Evolutionary conservation across 2,113 vertebrate species (phyloP), one percentile per base, ranked within the genome.

Genomic region (Dolichallabes microphthalmus): DNA sequence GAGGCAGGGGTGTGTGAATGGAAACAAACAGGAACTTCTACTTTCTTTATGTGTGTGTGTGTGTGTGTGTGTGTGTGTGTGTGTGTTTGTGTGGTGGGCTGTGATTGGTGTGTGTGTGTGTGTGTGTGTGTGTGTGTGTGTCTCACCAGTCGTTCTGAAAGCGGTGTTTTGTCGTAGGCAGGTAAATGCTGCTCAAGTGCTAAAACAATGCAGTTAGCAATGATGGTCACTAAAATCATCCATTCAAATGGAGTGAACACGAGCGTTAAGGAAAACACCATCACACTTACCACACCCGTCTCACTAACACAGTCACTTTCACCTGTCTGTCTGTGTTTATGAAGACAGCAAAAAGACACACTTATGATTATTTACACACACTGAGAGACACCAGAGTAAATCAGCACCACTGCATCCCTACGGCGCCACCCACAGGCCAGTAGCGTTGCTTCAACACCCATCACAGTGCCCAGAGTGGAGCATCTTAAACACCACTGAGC

Each of bases 191-290:
- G 94, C 39, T 95, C 94, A 90, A 95, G 90, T 69, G 94, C 94
- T 88, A 94, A 88, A 60, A 94, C 93, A 52, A 95, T 95, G 86
- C 94, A 95, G 93, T 95, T 95, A 69, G 94, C 94, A 10, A 95
- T 95, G 90, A 95, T 94, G 85, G 94, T 95, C 64, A 92, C 92
- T 88, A 94, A 92, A 89, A 95, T 95, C 94, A 95, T 94, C 94
- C 94, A 95, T 82, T 95, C 94, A 88, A 95, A 95, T 0, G 94
- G 94, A 94, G 94, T 95, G 30, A 88, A 17, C 20, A 85, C 75
- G 76, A 82, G 58, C 82, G 94, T 94, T 90, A 95, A 94, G 92
- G 93, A 8, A 57, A 87, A 90, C 55, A 80, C 14, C 71, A 58
- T 64, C 9, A 75, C 27, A 8, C 39, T 53, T 0, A 61, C 11